phyloP scores from a whole-genome alignment of 1,140 invertebrate genomes.

The Rhizoglyphus robini region DNA sequence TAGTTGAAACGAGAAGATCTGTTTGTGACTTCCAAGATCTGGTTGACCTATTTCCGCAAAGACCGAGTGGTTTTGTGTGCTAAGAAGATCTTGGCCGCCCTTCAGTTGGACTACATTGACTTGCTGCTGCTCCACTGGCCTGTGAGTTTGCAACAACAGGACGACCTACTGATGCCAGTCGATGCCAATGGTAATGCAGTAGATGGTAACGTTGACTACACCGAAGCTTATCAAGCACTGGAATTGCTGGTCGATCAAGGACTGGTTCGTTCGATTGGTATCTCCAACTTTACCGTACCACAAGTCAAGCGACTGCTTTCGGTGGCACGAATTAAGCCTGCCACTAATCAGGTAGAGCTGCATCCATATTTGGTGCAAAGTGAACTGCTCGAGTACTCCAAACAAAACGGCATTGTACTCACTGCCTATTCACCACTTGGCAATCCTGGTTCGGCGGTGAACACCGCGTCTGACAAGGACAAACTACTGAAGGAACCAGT shows the following conservation, averaged over 20 bases:
- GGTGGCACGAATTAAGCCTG: constrained; percentile 21
- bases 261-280: constrained; percentile 33
- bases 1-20: constrained; percentile 62
- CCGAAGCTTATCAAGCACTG: constrained; percentile 28
- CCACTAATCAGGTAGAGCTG: constrained; percentile 28
- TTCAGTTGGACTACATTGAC: constrained; percentile 24
- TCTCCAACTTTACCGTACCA: constrained; percentile 36
- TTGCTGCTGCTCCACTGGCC: constrained; percentile 25
- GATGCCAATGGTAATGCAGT: constrained; percentile 15
- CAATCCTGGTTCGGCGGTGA: constrained; percentile 30
- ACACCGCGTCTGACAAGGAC: constrained; percentile 1
- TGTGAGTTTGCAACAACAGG: constrained; percentile 21
- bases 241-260: constrained; percentile 32
- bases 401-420: constrained; percentile 29
- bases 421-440: constrained; percentile 35
- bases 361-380: constrained; percentile 30
- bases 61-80: constrained; percentile 46
- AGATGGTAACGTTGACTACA: constrained; percentile 17
- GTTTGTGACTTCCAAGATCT: constrained; percentile 51
- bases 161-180: constrained; percentile 31
- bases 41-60: constrained; percentile 53
- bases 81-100: constrained; percentile 44
- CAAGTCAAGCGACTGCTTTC: constrained; percentile 25
- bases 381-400: constrained; percentile 29
- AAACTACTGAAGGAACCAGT: constrained; percentile 14